Percentiles rank a stretch among this genome's conserved stretches.
phyloP scores from a whole-genome alignment of 2,888 invertebrate species.

The Sturmia bella region DNA sequence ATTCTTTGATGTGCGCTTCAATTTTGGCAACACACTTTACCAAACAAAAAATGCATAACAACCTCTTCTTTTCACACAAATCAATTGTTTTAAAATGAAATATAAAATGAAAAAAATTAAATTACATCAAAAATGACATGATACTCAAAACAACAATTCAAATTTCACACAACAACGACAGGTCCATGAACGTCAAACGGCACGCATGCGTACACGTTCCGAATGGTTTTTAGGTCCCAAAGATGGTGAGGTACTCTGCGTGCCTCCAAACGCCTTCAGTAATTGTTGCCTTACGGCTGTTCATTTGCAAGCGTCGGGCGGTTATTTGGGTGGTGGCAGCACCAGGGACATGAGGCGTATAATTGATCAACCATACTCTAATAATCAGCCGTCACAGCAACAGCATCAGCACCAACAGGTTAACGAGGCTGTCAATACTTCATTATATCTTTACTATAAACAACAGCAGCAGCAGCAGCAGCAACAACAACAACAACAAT shows the following conservation, averaged over 20 bases:
- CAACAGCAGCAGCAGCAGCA: conserved; percentile 73
- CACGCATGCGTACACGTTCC: conserved; percentile 97
- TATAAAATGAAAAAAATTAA: conserved; percentile 33
- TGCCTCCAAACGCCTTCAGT: conserved; percentile 78
- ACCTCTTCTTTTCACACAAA: conserved; percentile 1
- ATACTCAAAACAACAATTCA: conserved; percentile 69
- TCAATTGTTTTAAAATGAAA: conserved; percentile 49
- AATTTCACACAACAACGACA: conserved; percentile 77
- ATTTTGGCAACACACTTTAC: conserved; percentile 37
- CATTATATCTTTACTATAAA: conserved; percentile 75
- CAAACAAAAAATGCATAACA: conserved; percentile 1
- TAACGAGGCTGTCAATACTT: conserved; percentile 66
- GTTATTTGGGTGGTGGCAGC: conserved; percentile 77
- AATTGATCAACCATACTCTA: conserved; percentile 62
- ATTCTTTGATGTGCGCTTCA: conserved; percentile 64
- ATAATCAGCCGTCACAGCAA: conserved; percentile 35
- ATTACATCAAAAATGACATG: conserved; percentile 55
- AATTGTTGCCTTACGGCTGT: conserved; percentile 76
- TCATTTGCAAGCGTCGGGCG: conserved; percentile 62
- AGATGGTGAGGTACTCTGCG: conserved; percentile 76
- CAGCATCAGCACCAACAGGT: conserved; percentile 32
- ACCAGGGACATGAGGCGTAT: conserved; percentile 73
- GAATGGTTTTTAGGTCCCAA: conserved; percentile 93
- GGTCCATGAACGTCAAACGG: conserved; percentile 98
- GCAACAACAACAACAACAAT: conserved; percentile 71